A percentile compares a stretch with the other conserved stretches of the same genome.
Conservation (phyloP, 2,888 invertebrate species). For the Hyppa rectilinea region DNA sequence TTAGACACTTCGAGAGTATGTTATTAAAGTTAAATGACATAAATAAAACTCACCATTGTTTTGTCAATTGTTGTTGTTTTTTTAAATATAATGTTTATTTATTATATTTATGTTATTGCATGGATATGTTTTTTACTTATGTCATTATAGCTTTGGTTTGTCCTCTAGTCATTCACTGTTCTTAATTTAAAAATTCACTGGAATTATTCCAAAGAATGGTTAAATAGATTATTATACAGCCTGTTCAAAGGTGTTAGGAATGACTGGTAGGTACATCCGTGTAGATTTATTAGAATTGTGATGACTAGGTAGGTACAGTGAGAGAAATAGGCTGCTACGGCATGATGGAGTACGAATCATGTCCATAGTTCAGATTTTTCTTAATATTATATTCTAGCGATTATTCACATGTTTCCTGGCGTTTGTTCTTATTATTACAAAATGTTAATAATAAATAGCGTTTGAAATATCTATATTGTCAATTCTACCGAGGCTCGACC, state of each 20-base stretch:
- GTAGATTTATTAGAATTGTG: slow-evolving; percentile 24
- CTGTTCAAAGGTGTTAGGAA: slow-evolving; percentile 2
- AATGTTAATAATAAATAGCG: slow-evolving; percentile 80
- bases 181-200: slow-evolving; percentile 20
- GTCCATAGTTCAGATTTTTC: slow-evolving; percentile 45
- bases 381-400: slow-evolving; percentile 76
- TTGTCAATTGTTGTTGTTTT: neutral
- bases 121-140: slow-evolving; percentile 36
- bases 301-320: slow-evolving; percentile 21
- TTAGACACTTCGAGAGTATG: slow-evolving; percentile 19
- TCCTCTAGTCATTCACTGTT: slow-evolving; percentile 15
- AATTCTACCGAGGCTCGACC: slow-evolving; percentile 84
- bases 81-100: slow-evolving; percentile 8
- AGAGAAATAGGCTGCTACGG: slow-evolving; percentile 30
- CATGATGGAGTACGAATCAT: slow-evolving; percentile 38
- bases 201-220: slow-evolving; percentile 12
- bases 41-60: slow-evolving; percentile 16
- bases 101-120: neutral
- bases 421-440: slow-evolving; percentile 81
- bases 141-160: slow-evolving; percentile 39
- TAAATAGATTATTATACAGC: slow-evolving; percentile 9
- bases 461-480: slow-evolving; percentile 88
- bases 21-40: slow-evolving; percentile 40
- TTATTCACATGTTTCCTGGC: slow-evolving; percentile 79
- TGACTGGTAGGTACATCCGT: slow-evolving; percentile 4